phyloP scores from a whole-genome alignment of 2,888 invertebrate genomes.

The Noctuana brunneofusca region DNA sequence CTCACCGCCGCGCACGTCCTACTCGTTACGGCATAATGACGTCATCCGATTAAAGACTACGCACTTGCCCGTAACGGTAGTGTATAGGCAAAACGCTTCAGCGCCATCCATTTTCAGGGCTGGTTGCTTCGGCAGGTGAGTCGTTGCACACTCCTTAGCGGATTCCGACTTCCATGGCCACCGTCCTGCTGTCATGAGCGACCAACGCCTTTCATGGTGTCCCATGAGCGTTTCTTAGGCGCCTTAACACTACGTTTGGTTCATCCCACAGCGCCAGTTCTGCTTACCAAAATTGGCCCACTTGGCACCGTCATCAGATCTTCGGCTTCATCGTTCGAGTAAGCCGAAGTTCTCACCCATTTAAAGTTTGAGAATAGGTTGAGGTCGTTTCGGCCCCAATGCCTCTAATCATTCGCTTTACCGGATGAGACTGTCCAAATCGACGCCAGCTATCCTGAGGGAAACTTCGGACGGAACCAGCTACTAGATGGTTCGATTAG shows the following conservation, averaged over 20 bases:
- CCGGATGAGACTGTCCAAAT: conserved; percentile 83
- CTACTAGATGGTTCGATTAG: conserved; percentile 91
- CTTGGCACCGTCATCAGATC: conserved; percentile 83
- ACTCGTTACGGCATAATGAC: conserved; percentile 34
- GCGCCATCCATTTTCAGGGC: conserved; percentile 87
- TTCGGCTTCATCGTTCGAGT: conserved; percentile 80
- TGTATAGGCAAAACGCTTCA: conserved; percentile 80
- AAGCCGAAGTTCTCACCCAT: conserved; percentile 87
- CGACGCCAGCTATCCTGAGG: conserved; percentile 87
- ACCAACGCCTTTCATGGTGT: conserved; percentile 64
- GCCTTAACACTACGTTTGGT: conserved; percentile 88
- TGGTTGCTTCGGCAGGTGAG: conserved; percentile 66
- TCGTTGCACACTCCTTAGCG: conserved; percentile 43
- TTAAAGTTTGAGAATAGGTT: conserved; percentile 91
- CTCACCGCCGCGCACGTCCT: conserved; percentile 57
- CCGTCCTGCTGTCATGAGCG: conserved; percentile 40
- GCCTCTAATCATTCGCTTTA: conserved; percentile 90
- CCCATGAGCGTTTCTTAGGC: conserved; percentile 82
- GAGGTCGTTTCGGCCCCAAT: conserved; percentile 87
- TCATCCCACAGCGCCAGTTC: conserved; percentile 91
- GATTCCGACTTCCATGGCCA: conserved; percentile 46
- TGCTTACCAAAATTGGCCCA: conserved; percentile 90
- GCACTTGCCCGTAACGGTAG: conserved; percentile 56
- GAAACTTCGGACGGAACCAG: conserved; percentile 90
- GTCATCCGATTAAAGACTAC: conserved; percentile 33